These are phyloP conservation scores for Chloroclystis v-ata DNA, from an alignment of 2,888 invertebrate genomes.

Conservation along the genomic window DNA sequence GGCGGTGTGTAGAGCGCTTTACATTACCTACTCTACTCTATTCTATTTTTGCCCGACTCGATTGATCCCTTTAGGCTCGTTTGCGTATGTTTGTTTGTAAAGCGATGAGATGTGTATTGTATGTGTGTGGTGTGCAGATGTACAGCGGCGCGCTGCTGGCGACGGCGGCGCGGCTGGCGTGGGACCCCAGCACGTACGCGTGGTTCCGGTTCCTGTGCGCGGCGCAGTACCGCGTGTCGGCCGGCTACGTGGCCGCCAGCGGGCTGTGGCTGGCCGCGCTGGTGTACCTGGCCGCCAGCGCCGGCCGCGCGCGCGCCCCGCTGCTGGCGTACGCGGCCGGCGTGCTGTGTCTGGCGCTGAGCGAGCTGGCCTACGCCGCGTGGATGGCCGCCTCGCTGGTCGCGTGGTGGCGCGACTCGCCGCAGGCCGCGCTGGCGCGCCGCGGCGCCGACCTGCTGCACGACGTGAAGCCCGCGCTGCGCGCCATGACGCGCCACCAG, in stretches of 20 bases:
- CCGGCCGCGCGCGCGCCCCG: constrained; percentile 31
- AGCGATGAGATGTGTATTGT: no score
- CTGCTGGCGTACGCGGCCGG: constrained; percentile 56
- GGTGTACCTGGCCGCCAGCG: constrained; percentile 58
- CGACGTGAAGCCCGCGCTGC: constrained; percentile 70
- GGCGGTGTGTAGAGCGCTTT: no score
- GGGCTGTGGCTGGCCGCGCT: constrained; percentile 68
- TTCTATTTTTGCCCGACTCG: no score
- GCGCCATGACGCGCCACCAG: constrained; percentile 62
- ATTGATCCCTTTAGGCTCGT: no score
- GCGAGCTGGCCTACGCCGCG: constrained; percentile 68
- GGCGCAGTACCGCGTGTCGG: constrained; percentile 69
- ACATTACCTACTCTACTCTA: no score
- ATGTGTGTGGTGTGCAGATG: constrained; percentile 49
- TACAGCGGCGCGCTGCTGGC: constrained; percentile 73
- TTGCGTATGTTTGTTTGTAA: no score
- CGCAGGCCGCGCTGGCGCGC: constrained; percentile 69
- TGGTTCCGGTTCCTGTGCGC: constrained; percentile 73
- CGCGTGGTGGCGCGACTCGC: constrained; percentile 66
- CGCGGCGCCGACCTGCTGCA: constrained; percentile 64
- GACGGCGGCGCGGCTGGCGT: constrained; percentile 72
- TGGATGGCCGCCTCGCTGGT: constrained; percentile 68
- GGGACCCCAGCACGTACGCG: constrained; percentile 74
- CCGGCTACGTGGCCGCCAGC: constrained; percentile 63
- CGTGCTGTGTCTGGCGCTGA: constrained; percentile 58